Evolutionary conservation across 2,113 vertebrate species (phyloP).

Genomic region (Regulus satrapa): DNA sequence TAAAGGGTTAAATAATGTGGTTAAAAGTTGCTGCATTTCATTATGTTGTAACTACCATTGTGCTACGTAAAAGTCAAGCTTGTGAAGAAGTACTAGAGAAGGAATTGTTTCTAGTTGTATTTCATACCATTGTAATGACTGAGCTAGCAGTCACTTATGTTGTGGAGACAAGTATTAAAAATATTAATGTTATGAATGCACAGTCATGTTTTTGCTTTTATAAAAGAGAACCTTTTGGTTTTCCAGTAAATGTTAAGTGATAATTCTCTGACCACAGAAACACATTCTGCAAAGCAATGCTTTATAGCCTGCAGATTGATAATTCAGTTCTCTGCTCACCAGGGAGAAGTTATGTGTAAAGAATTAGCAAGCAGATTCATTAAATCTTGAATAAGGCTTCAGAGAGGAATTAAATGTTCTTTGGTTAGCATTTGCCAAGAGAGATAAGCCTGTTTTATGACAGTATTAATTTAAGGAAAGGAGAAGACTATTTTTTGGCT

Average conservation of each 20-base stretch:
- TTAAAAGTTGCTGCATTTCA: neutral
- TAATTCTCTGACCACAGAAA: neutral
- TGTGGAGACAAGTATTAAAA: neutral
- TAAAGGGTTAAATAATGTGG: neutral
- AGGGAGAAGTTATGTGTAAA: neutral
- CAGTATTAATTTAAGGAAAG: neutral
- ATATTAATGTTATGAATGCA: neutral
- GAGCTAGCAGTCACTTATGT: neutral
- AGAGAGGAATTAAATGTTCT: neutral
- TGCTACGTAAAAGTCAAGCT: neutral
- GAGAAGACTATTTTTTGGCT: neutral
- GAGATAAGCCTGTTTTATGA: neutral
- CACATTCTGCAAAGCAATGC: neutral
- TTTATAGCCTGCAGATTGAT: fast-evolving
- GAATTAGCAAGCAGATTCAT: neutral
- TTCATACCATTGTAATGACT: neutral
- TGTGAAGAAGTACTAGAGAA: neutral
- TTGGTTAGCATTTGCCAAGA: neutral
- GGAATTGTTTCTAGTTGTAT: neutral
- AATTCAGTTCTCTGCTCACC: neutral
- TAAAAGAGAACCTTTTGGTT: neutral
- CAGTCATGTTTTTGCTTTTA: neutral
- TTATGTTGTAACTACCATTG: neutral
- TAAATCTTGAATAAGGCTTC: neutral
- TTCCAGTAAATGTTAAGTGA: neutral